phyloP scores from a whole-genome alignment of 1,140 invertebrate species.

The Pseudobourletiella spinata region DNA sequence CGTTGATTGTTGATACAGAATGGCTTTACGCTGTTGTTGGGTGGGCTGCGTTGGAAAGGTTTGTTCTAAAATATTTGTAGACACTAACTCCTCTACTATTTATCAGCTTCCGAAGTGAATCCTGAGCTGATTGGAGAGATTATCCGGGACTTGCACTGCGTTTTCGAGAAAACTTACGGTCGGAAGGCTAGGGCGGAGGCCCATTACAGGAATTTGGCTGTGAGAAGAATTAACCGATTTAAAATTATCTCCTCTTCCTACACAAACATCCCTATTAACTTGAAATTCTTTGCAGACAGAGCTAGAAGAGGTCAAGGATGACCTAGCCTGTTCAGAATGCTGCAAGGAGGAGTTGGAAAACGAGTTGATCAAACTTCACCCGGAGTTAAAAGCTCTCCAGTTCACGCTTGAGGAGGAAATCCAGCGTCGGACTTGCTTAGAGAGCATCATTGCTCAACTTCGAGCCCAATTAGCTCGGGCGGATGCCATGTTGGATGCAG shows the following conservation, averaged over 20 bases:
- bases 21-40: no score
- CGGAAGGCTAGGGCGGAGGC: not conserved
- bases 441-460: slow-evolving; percentile 18
- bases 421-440: slow-evolving; percentile 4
- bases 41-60: no score
- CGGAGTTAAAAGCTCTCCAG: slow-evolving; percentile 11
- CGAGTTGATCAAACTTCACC: slow-evolving; percentile 11
- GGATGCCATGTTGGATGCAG: slow-evolving; percentile 15
- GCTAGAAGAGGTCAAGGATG: slow-evolving; percentile 4
- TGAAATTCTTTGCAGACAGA: not conserved
- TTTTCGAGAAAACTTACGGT: slow-evolving; percentile 25
- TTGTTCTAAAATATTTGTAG: no score
- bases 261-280: no score
- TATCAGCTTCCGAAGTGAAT: slow-evolving; percentile 9
- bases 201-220: not conserved
- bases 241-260: not conserved
- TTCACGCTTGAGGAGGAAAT: slow-evolving; percentile 21
- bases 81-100: no score
- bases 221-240: no score
- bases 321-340: slow-evolving; percentile 11
- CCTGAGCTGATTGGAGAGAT: slow-evolving; percentile 3
- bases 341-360: slow-evolving; percentile 15
- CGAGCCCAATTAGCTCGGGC: slow-evolving; percentile 7
- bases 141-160: slow-evolving; percentile 20
- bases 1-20: no score